Base-by-base conservation (phyloP, 2,888 invertebrate genomes). In the Heliothis peltigera region DNA sequence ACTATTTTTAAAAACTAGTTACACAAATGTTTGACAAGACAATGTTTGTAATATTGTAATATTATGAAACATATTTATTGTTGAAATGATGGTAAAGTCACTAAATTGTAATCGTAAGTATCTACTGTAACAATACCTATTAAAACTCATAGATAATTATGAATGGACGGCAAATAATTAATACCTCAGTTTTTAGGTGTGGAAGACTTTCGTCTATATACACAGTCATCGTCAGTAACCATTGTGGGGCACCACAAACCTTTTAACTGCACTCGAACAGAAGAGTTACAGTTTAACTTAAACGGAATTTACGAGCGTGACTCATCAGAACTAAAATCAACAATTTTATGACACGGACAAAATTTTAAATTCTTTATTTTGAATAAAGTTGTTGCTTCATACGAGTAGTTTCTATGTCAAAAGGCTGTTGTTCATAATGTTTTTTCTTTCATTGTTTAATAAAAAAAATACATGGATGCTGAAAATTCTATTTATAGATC, bases 231-330 rank as follows among this genome's bases (percentile, higher is more conserved):
- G 49, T 18, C 54, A 57, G 32, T 48, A 35, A 28, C 46, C 59
- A 74, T 69, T 74, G 64, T 73, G 51, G 55, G 54, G 10, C 46
- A 48, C 39, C 22, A 35, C 54, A 70, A 65, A 65, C 60, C 70
- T 74, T 72, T 69, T 49, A 70, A 75, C 65, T 61, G 52, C 73
- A 75, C 75, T 73, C 56, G 19, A 74, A 44, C 35, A 71, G 70
- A 65, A 70, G 70, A 73, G 72, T 74, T 61, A 74, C 74, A 66
- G 48, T 71, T 67, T 19, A 61, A 55, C 51, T 52, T 44, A 72
- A 65, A 61, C 52, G 62, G 64, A 62, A 75, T 68, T 72, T 75
- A 64, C 49, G 55, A 59, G 62, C 64, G 61, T 75, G 75, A 75
- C 63, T 75, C 75, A 72, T 64, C 76, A 28, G 21, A 63, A 48